Evolutionary conservation across 37 sponge, comb jelly and placozoan species (phyloP).

Genomic region (Halichondria panicea): DNA sequence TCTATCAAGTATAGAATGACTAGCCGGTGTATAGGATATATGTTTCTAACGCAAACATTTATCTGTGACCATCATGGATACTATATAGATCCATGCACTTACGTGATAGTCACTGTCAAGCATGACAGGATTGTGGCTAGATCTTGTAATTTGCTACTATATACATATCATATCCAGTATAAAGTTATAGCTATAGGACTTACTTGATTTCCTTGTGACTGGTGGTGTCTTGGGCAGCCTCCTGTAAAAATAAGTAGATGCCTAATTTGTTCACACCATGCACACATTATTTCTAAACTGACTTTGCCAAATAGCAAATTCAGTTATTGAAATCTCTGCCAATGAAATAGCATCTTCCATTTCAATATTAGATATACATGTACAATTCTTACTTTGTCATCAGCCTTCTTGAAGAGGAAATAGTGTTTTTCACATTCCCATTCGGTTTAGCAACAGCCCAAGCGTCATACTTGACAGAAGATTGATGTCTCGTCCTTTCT

Average conservation of each 20-base stretch:
- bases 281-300: too few relatives aligned
- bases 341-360: not conserved
- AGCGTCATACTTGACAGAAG: constrained; percentile 8
- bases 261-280: not conserved
- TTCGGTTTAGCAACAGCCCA: constrained; percentile 15
- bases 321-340: not conserved
- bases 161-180: too few relatives aligned
- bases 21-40: too few relatives aligned
- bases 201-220: not conserved
- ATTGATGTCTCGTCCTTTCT: not conserved
- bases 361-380: not conserved
- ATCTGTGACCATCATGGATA: too few relatives aligned
- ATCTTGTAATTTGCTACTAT: too few relatives aligned
- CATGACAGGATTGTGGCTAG: too few relatives aligned
- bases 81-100: too few relatives aligned
- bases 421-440: not conserved
- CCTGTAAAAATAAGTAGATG: not conserved
- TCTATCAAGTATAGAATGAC: too few relatives aligned
- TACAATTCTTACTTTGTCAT: constrained; percentile 15
- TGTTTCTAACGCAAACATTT: too few relatives aligned
- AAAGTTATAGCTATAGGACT: too few relatives aligned
- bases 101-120: too few relatives aligned
- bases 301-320: too few relatives aligned
- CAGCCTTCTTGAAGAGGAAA: constrained; percentile 9
- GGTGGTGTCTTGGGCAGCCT: constrained; percentile 20